Percentiles rank a stretch among this genome's conserved stretches.
These are phyloP conservation scores for Epinotia nisella DNA, from an alignment of 2,888 invertebrate genomes.

Conservation along the genomic window DNA sequence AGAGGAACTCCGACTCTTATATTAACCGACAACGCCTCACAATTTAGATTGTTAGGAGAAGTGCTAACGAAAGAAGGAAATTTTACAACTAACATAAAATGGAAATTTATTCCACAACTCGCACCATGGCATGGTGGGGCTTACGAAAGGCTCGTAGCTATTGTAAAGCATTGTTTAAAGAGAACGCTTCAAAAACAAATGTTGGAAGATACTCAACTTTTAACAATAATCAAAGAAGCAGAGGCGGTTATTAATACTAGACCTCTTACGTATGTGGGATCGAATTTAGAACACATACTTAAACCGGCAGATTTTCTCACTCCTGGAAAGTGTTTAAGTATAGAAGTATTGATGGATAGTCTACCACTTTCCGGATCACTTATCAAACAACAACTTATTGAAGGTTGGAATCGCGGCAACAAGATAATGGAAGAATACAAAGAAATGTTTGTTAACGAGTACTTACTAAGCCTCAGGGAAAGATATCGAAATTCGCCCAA, in stretches of 20 bases:
- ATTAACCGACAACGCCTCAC: conserved; percentile 44
- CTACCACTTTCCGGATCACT: background rate
- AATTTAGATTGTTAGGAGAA: conserved; percentile 43
- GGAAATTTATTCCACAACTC: conserved; percentile 48
- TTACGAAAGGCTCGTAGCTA: conserved; percentile 46
- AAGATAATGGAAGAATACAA: conserved; percentile 8
- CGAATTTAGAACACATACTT: conserved; percentile 25
- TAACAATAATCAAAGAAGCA: conserved; percentile 13
- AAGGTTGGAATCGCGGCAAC: conserved; percentile 42
- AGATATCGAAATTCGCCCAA: background rate
- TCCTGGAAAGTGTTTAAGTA: conserved; percentile 4
- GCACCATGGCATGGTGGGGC: conserved; percentile 49
- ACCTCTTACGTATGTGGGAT: conserved; percentile 21
- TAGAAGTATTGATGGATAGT: background rate
- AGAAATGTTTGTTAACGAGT: conserved; percentile 10
- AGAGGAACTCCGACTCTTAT: conserved; percentile 41
- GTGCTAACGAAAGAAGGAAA: conserved; percentile 36
- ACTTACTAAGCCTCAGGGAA: conserved; percentile 2
- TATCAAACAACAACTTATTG: conserved; percentile 40
- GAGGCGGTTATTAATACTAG: conserved; percentile 9
- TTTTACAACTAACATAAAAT: conserved; percentile 35
- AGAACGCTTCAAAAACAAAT: conserved; percentile 11
- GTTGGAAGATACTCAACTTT: conserved; percentile 1
- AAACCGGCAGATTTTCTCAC: conserved; percentile 36
- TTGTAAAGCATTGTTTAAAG: conserved; percentile 32